Percentiles rank a stretch among this genome's conserved stretches.
Conservation (phyloP, 2,113 vertebrate species). For the Ceyx melanurus region DNA sequence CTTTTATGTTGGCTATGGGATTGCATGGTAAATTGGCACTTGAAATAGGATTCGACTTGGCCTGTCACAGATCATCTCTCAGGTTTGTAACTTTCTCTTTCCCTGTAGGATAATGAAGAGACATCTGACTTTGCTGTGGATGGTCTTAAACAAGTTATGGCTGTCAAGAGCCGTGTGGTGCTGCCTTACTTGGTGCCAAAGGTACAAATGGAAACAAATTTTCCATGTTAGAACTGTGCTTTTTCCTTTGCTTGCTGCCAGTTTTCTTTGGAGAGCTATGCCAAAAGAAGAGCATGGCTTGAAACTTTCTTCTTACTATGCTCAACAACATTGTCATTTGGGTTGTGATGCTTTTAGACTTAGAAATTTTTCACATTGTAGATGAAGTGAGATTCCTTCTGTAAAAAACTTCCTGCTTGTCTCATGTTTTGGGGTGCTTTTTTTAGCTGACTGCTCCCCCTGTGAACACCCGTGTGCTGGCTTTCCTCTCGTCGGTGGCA, state of each 20-base stretch:
- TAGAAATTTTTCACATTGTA: neutral
- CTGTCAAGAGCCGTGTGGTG: conserved; percentile 97
- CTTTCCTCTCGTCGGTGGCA: conserved; percentile 95
- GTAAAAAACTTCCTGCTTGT: neutral
- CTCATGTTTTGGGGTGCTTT: neutral
- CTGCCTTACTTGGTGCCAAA: conserved; percentile 97
- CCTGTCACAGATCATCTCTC: neutral
- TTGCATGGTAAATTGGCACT: neutral
- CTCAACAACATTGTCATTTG: neutral
- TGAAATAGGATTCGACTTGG: neutral
- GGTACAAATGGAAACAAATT: conserved; percentile 68
- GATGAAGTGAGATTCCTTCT: neutral
- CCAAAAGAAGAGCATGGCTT: neutral
- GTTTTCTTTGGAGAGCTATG: neutral
- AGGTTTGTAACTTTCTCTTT: neutral
- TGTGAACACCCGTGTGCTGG: conserved; percentile 93
- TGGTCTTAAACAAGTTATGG: conserved; percentile 98
- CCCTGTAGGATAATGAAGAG: conserved; percentile 83
- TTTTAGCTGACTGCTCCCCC: conserved; percentile 88
- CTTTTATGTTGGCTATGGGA: neutral
- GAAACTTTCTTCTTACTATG: neutral
- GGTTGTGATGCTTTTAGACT: neutral
- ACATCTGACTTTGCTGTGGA: conserved; percentile 93
- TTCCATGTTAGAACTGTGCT: neutral
- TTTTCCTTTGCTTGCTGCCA: neutral